Evolutionary conservation across 1,140 invertebrate genomes (phyloP), one percentile per base, ranked within the genome.

Genomic region (Calephelis virginiensis): DNA sequence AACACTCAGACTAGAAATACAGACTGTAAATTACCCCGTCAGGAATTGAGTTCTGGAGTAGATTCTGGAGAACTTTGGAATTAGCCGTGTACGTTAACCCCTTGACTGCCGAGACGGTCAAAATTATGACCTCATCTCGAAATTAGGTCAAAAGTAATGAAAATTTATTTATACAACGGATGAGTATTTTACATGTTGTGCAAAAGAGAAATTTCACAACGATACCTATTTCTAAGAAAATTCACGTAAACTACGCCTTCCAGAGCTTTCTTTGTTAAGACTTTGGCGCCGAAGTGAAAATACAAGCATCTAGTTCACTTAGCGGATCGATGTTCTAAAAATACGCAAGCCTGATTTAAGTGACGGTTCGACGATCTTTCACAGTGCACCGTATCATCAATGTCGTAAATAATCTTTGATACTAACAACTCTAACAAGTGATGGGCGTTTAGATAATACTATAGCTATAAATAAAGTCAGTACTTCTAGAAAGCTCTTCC

Each of bases 391-490:
- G 69, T 80, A 76, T 79, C 74, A 84, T 84, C 81, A 76, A 82
- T 86, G 81, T 82, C 81, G 78, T 86, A 74, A 75, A 74, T 73
- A 76, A 84, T 80, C 82, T 88, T 86, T 88, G 83, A 88, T 69
- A 73, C 67, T 67, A 65, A 12, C 17, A 28, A 59, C 67, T 67
- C 68, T 0, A 28, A 28, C 28, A 28, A 28, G 28, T 28, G 5
- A 28, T 28, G 28, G 28, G 28, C 28, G 28, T 28, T 4, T 4
- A 28, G 2, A 28, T 28, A n/a, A n/a, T 28, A 28, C 28, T 28
- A 4, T 4, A 28, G 28, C 28, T 28, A 28, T 28, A 4, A 28
- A 4, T 28, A 28, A 4, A 28, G 28, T 28, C 5, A 28, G 28
- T 28, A 28, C 28, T 28, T 28, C 5, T 28, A 28, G 28, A 4